These are phyloP conservation scores for Volucella inanis DNA, from an alignment of 2,888 invertebrate genomes.

Conservation along the genomic window DNA sequence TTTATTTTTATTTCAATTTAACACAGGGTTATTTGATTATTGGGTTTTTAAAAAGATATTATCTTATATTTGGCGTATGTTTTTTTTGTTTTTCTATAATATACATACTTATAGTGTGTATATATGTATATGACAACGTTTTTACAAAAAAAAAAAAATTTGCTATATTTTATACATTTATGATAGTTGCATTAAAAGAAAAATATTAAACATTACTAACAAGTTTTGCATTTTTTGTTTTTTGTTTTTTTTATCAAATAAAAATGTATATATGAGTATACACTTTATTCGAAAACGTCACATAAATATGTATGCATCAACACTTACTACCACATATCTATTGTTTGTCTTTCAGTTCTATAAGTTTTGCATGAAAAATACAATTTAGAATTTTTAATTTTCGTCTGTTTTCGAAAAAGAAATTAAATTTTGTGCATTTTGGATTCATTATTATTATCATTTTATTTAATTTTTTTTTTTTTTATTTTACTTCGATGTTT, in stretches of 20 bases:
- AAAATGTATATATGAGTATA: too few relatives aligned
- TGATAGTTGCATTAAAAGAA: too few relatives aligned
- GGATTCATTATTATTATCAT: not conserved
- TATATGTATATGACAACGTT: too few relatives aligned
- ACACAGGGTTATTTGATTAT: constrained; percentile 1
- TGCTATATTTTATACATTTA: too few relatives aligned
- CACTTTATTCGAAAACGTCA: not conserved
- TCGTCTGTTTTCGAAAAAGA: not conserved
- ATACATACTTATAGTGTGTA: too few relatives aligned
- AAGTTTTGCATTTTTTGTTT: not conserved
- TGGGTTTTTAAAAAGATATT: not conserved
- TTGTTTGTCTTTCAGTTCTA: constrained; percentile 7
- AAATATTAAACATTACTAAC: not conserved
- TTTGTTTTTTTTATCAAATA: not conserved
- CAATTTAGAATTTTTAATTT: not conserved
- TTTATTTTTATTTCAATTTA: constrained; percentile 10
- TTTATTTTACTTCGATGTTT: constrained; percentile 25
- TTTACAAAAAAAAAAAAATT: too few relatives aligned
- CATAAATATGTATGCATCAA: not conserved
- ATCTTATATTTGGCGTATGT: constrained; percentile 14
- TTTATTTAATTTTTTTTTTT: not conserved
- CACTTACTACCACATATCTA: not conserved
- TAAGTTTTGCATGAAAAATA: constrained; percentile 54
- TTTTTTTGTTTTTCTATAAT: too few relatives aligned
- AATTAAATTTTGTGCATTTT: constrained; percentile 30